Evolutionary conservation across 2,797 vertebrate genomes (phyloP).

Genomic region (Myripristis murdjan): DNA sequence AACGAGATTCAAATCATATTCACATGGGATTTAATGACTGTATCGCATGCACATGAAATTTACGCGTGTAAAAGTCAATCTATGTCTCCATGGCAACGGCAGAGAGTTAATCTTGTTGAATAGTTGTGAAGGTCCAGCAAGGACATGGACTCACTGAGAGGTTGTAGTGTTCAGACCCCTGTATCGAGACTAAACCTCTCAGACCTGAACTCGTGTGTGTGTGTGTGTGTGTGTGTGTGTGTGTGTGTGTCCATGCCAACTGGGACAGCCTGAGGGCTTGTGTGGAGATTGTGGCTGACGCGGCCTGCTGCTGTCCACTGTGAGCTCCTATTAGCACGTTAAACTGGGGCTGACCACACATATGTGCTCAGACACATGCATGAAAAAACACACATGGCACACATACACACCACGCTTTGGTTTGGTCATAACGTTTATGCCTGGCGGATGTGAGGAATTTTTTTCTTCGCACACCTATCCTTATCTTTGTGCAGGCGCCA

Average conservation of each 20-base stretch:
- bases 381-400: conserved; percentile 17
- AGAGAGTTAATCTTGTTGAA: conserved; percentile 62
- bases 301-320: conserved; percentile 79
- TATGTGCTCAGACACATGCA: conserved; percentile 42
- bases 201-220: conserved; percentile 41
- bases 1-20: conserved; percentile 37
- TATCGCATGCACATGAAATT: conserved; percentile 9
- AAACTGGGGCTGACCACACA: conserved; percentile 47
- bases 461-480: no score
- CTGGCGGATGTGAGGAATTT: no score
- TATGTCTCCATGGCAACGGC: conserved; percentile 46
- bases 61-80: conserved; percentile 26
- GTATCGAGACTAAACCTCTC: conserved; percentile 68
- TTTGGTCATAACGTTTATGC: conserved; percentile 56
- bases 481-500: no score
- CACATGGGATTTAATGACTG: conserved; percentile 29
- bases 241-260: conserved; percentile 70
- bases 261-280: conserved; percentile 84
- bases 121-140: conserved; percentile 68
- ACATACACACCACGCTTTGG: conserved; percentile 37
- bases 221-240: conserved; percentile 38
- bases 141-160: conserved; percentile 59
- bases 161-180: conserved; percentile 53
- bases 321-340: conserved; percentile 80
- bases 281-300: conserved; percentile 82